Conservation (phyloP, 2,113 vertebrate genomes). For the Stigmatopora argus region DNA sequence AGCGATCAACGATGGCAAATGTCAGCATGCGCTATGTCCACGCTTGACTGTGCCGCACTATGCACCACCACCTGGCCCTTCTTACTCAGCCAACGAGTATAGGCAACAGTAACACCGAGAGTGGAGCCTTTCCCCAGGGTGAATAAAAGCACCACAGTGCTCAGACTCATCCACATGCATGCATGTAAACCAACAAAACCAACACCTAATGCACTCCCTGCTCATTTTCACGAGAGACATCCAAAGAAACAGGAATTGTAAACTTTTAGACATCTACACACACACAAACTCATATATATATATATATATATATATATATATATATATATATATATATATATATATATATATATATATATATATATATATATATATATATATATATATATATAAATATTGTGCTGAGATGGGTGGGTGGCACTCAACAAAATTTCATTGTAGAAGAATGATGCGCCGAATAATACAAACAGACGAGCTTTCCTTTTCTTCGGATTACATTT, state of each 20-base stretch:
- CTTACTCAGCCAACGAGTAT: conserved; percentile 92
- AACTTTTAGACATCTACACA: not conserved
- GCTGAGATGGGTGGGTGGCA: too few relatives aligned
- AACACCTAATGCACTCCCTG: conserved; percentile 53
- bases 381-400: too few relatives aligned
- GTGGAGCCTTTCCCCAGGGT: conserved; percentile 83
- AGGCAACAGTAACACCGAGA: conserved; percentile 80
- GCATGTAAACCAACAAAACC: conserved; percentile 56
- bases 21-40: conserved; percentile 81
- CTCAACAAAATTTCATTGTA: too few relatives aligned
- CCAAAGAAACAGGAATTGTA: conserved; percentile 38
- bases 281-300: too few relatives aligned
- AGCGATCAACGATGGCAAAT: conserved; percentile 89
- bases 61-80: conserved; percentile 98
- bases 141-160: conserved; percentile 69
- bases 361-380: too few relatives aligned
- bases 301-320: too few relatives aligned
- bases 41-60: conserved; percentile 92
- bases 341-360: too few relatives aligned
- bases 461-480: too few relatives aligned
- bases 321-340: too few relatives aligned
- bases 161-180: conserved; percentile 66
- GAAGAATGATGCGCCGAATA: too few relatives aligned
- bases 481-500: too few relatives aligned
- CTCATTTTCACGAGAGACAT: conserved; percentile 53